Base-by-base conservation (phyloP, 23 tunicate species). In the Styela clava region DNA sequence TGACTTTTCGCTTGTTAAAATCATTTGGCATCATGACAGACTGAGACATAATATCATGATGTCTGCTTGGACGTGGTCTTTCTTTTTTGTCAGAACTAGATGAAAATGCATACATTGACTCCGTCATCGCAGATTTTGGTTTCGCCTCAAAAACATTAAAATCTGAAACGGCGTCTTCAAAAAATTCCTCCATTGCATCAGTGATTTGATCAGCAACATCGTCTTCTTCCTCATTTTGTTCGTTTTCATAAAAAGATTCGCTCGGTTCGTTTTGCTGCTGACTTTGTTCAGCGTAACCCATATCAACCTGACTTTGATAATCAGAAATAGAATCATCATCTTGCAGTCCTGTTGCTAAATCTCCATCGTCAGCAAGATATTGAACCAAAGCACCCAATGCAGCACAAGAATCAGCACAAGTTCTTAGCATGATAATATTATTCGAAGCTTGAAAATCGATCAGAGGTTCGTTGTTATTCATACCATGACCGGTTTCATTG, bases 381-480 rank as follows among this genome's bases (percentile, higher is more conserved):
- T 64, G 67, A 16, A 95, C 21, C 68, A 95, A 78, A 2, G 83
- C 71, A 35, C 78, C 79, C 22, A 95, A 37, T 34, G 83, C 81
- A 9, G 88, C 88, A 33, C 74, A 86, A 5, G 96, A 90, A 76
- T 95, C 99, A 61, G 96, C 83, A 71, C 99, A 95, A 29, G 89
- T 90, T 74, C 83, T 64, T 35, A 95, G 30, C 0, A 24, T 26
- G 3, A 95, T 36, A n/a, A 69, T 73, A 52, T 81, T 74, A 79
- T 92, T 92, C 2, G 79, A 79, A 12, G 84, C 71, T 31, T 32
- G 22, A 32, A 92, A 64, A 24, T 92, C 88, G 31, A 87, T 34
- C 2, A 69, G 25, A 9, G 97, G 97, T 52, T 33, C 24, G 23
- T 78, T 31, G 18, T 33, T 61, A 34, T 70, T 73, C 70, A 65